These are phyloP conservation scores for Danio tinwini DNA, from an alignment of 2,797 vertebrate genomes.

Conservation along the genomic window DNA sequence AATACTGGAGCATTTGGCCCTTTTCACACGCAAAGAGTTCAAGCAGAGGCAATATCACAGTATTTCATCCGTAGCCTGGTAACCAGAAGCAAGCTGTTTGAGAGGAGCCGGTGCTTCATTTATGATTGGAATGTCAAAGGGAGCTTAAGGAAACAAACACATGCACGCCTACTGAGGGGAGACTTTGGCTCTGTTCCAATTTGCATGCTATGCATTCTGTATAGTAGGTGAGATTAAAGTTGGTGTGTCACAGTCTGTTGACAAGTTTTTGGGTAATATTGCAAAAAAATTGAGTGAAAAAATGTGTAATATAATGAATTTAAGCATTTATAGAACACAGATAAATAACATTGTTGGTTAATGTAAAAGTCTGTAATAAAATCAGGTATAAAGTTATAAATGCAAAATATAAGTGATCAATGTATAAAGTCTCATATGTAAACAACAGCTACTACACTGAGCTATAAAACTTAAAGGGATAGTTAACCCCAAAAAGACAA, in stretches of 20 bases:
- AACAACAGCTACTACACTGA: no score
- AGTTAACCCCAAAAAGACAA: no score
- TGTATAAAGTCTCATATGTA: no score
- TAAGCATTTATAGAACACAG: no score
- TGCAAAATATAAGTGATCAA: no score
- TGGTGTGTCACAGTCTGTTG: not conserved
- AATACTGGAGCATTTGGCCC: constrained; percentile 47
- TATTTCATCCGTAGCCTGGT: constrained; percentile 50
- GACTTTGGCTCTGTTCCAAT: constrained; percentile 43
- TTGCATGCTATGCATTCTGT: not conserved
- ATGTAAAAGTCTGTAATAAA: no score
- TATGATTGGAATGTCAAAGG: constrained; percentile 50
- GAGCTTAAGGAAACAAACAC: constrained; percentile 45
- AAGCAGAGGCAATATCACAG: constrained; percentile 42
- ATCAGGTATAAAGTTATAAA: no score
- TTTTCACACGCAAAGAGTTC: constrained; percentile 44
- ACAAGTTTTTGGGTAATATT: not conserved
- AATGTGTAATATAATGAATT: no score
- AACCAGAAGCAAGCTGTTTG: constrained; percentile 50
- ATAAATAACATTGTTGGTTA: no score
- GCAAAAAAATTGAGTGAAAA: no score
- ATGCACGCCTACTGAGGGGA: constrained; percentile 8
- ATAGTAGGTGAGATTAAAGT: not conserved
- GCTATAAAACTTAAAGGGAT: no score
- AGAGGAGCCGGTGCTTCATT: constrained; percentile 42